phyloP scores from a whole-genome alignment of 1,140 invertebrate genomes.

The Cotesia chilonis region DNA sequence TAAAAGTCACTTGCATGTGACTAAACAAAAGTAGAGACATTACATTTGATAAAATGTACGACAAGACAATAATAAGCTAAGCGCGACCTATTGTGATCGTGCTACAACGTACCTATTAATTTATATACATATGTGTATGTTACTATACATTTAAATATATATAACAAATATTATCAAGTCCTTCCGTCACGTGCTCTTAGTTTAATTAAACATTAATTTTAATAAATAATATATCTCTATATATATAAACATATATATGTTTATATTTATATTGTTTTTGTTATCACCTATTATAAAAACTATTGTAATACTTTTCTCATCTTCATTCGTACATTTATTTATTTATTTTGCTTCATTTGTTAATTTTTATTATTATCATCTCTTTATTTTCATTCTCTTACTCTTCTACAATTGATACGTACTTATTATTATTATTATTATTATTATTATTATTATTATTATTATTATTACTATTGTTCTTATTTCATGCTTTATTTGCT shows the following conservation, averaged over 20 bases:
- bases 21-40: not conserved
- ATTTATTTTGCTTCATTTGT: conserved; percentile 2
- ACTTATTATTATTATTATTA: no score
- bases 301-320: no score
- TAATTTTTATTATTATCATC: not conserved
- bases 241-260: not conserved
- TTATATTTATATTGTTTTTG: conserved; percentile 50
- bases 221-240: conserved; percentile 11
- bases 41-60: conserved; percentile 1
- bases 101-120: conserved; percentile 36
- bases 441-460: no score
- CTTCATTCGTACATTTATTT: not conserved
- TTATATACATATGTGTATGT: conserved; percentile 27
- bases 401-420: no score
- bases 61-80: conserved; percentile 13
- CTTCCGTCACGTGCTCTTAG: conserved; percentile 45
- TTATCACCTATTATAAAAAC: conserved; percentile 40
- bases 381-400: no score
- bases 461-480: no score
- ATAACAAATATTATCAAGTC: conserved; percentile 39
- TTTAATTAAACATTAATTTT: conserved; percentile 42
- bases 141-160: no score
- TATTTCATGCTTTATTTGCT: no score
- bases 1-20: no score
- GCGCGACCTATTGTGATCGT: conserved; percentile 36